These are phyloP conservation scores for Muscicapa adusta DNA, from an alignment of 2,113 vertebrate species.

Conservation along the genomic window DNA sequence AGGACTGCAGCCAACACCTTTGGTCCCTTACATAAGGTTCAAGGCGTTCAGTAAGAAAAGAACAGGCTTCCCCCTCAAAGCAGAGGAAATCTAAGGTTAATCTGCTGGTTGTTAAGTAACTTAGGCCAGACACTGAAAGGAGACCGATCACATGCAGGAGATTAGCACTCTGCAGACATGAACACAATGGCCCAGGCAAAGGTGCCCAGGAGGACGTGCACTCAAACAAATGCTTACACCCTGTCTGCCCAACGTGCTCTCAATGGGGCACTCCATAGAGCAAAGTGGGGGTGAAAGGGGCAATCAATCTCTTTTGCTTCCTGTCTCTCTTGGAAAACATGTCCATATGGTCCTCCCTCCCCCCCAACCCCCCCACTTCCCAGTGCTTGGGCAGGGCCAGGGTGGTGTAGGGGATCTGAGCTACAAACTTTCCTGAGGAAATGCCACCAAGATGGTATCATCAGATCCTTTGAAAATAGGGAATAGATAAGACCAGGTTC, in stretches of 20 bases:
- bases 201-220: rapidly evolving
- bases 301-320: neutral
- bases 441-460: conserved; percentile 75
- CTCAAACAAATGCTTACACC: neutral
- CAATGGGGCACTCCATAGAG: rapidly evolving
- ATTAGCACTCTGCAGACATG: neutral
- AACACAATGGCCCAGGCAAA: neutral
- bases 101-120: conserved; percentile 39
- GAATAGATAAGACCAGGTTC: conserved; percentile 40
- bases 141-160: neutral
- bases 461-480: conserved; percentile 8
- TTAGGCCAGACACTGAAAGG: neutral
- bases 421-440: conserved; percentile 72
- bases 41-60: neutral
- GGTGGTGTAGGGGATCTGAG: conserved; percentile 30
- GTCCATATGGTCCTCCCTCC: neutral
- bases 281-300: neutral
- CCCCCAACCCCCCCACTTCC: neutral
- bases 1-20: neutral
- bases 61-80: neutral
- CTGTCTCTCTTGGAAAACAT: neutral
- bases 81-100: conserved; percentile 17
- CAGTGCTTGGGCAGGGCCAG: neutral
- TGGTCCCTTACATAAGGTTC: neutral
- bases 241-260: rapidly evolving